Evolutionary conservation across 2,797 vertebrate genomes (phyloP), one percentile per base, ranked within the genome.

Genomic region (Amazona finschi): DNA sequence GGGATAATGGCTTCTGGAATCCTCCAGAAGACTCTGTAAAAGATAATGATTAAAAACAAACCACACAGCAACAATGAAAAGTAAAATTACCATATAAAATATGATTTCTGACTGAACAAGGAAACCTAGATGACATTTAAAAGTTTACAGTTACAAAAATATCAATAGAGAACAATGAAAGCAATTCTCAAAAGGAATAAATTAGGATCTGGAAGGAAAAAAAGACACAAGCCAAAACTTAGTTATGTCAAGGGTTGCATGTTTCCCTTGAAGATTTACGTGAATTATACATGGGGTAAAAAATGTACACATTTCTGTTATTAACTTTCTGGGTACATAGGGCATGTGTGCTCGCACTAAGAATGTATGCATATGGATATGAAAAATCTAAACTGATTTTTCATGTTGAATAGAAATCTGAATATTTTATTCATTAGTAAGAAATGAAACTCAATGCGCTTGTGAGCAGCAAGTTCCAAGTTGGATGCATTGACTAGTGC

Each of bases 11-110:
- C 53, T 95, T 86, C 69, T 89, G 87, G 75, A 94, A 87, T 90
- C 36, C 57, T 94, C 82, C 72, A 91, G 9, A 15, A 86, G 39
- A 58, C 79, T 93, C 47, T 94, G 21, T 69, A 91, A 95, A 91
- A 96, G 18, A 72, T 41, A 10, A 75, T 94, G 62, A 90, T 96
- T 96, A 95, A 96, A 97, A 98, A 90, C 38, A 96, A 96, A 79
- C 20, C 50, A 85, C 43, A 92, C 25, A 91, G 76, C 61, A 95
- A 95, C 16, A 96, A 71, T 52, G 38, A 93, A 91, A 17, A 43
- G 5, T 86, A 95, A 94, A 96, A 96, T 92, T 96, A 93, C 50
- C 90, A 93, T 84, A 89, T 90, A 82, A 92, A 93, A 58, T 84
- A 90, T 62, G 38, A 95, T 91, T 96, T 95, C 33, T 89, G 36